Evolutionary conservation across 2,888 invertebrate genomes (phyloP), one percentile per base, ranked within the genome.

Genomic region (Coenonympha arcania): DNA sequence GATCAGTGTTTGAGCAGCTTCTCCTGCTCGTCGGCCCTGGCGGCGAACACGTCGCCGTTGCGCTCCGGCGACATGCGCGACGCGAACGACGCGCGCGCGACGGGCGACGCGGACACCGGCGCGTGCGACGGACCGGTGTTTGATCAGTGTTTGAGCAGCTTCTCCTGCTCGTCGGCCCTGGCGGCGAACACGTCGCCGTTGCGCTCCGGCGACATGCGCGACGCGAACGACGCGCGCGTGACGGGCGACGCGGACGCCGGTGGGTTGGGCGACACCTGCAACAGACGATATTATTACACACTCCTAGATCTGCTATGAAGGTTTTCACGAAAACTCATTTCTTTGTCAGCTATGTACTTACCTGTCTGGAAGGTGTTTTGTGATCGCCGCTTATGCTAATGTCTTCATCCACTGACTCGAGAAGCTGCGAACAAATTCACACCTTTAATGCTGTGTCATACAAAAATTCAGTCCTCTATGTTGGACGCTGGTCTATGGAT

Each of bases 351-450:
- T 8, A 2, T 16, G 20, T 36, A 20, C 52, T 61, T 51, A 84
- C 86, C 75, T 85, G 86, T 63, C 85, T 65, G 0, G 85, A 85
- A 0, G 84, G 84, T 2, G 84, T 84, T 50, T 76, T 82, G 55
- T 83, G 80, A 42, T 85, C 84, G 0, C 84, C 81, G n/a, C 73
- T 76, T 31, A 84, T 73, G 54, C 89, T 89, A 47, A 93, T 91
- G 61, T 94, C 94, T 61, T 93, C 93, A 60, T 92, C 93, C 53
- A 93, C 87, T 0, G 93, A 92, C 71, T 94, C 91, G 49, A 94
- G 77, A 22, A 94, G 78, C 92, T 94, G 74, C 8, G 63, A 62
- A 54, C 16, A 22, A 8, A 33, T 8, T 6, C 15, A 33, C 6
- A 28, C 11, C n/a, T n/a, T n/a, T n/a, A n/a, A n/a, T n/a, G n/a